Evolutionary conservation across 2,113 vertebrate species (phyloP), one percentile per base, ranked within the genome.

Genomic region (Ranitomeya imitator): DNA sequence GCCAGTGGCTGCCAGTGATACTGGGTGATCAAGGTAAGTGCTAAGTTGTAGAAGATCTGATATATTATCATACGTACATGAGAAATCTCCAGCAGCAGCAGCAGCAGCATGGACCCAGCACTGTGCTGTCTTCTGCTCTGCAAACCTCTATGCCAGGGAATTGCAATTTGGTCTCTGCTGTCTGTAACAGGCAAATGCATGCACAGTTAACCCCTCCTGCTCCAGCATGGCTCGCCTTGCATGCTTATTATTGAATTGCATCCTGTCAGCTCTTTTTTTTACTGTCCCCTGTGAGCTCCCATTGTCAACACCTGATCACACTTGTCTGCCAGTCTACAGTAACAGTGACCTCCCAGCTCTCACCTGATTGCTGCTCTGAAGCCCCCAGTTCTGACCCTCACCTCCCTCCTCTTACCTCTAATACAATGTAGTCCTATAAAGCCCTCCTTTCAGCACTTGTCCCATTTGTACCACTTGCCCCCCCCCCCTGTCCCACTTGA

Each of bases 11-110:
- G 69, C n/a, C n/a, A n/a, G 31, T 60, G 37, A 7, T 82, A 31
- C 73, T 65, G 23, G 21, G 15, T 71, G 7, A 60, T 26, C 60
- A 37, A 87, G 87, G 80, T 77, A 79, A 55, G 86, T 65, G 86
- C 26, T 82, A 73, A 88, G 80, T 83, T 88, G 59, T 19, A 23
- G 16, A 84, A 73, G 14, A 26, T 82, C 78, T 54, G 54, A 26
- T 73, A 15, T 76, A 18, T 54, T 59, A n/a, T 21, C 45, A 74
- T 23, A 54, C 60, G 52, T 2, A 37, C 13, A 71, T 55, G 65
- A 78, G 57, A 21, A 9, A 6, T 59, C 54, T 51, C 71, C 31
- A 4, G 51, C 16, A 15, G 74, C 11, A 76, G 26, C 11, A 76
- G 26, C n/a, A 13, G 85, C 85, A 67, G 79, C 74, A 79, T 59